These are phyloP conservation scores for Aporrectodea caliginosa DNA, from an alignment of 1,140 invertebrate species.

Conservation along the genomic window DNA sequence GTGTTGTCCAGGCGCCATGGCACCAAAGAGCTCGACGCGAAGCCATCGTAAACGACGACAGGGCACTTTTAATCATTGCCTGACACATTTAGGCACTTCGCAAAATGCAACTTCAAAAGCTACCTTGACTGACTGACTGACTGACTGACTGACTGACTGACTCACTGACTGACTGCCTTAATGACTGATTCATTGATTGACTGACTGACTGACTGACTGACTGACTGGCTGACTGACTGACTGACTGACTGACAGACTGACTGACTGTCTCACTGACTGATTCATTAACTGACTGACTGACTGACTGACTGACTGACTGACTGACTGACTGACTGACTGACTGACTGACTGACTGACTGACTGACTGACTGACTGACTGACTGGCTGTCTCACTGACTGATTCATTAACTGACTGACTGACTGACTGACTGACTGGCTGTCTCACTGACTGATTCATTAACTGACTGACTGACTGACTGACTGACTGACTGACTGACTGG, in stretches of 20 bases:
- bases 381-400: neutral
- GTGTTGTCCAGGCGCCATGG: too few relatives aligned
- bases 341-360: neutral
- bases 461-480: conserved; percentile 1
- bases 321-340: neutral
- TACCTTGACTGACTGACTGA: too few relatives aligned
- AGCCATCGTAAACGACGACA: too few relatives aligned
- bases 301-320: neutral
- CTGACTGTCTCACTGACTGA: neutral
- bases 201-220: too few relatives aligned
- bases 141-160: too few relatives aligned
- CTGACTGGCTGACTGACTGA: neutral
- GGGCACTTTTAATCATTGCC: too few relatives aligned
- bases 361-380: neutral
- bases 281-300: neutral
- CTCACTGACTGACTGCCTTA: too few relatives aligned
- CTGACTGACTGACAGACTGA: neutral
- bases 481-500: neutral
- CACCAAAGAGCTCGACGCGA: too few relatives aligned
- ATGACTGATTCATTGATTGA: too few relatives aligned
- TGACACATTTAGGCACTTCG: too few relatives aligned
- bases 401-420: too few relatives aligned
- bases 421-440: neutral
- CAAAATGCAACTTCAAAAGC: too few relatives aligned
- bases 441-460: neutral